phyloP scores from a whole-genome alignment of 2,113 vertebrate species.

The Pterocles burchelli region DNA sequence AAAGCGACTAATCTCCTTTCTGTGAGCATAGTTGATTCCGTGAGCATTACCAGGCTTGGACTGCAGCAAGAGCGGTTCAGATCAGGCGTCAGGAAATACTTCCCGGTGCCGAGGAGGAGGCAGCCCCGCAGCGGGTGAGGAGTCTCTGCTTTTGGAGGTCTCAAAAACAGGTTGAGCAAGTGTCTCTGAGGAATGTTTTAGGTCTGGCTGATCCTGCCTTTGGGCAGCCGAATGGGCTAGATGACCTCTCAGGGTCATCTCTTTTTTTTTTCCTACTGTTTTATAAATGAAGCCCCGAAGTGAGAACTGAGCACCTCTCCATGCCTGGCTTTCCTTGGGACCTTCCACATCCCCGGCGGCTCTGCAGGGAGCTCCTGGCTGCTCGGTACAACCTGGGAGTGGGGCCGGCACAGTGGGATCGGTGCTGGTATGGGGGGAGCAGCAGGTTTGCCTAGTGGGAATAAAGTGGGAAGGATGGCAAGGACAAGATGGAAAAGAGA shows the following conservation, averaged over 20 bases:
- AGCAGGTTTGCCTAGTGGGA: neutral
- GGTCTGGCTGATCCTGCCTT: constrained; percentile 44
- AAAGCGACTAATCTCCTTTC: neutral
- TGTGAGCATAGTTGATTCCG: neutral
- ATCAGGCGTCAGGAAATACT: neutral
- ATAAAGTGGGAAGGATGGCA: neutral
- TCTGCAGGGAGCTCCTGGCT: neutral
- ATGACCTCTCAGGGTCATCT: neutral
- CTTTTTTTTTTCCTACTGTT: neutral
- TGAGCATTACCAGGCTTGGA: neutral
- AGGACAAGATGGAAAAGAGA: neutral
- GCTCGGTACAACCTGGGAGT: neutral
- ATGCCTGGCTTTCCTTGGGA: neutral
- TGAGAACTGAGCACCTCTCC: neutral
- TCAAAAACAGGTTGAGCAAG: constrained; percentile 28
- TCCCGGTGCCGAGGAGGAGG: neutral
- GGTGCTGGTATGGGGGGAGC: neutral
- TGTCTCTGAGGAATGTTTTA: constrained; percentile 41
- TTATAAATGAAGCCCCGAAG: neutral
- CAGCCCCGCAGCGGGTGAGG: neutral
- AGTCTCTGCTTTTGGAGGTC: constrained; percentile 1
- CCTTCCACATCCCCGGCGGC: accelerated
- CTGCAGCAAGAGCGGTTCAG: neutral
- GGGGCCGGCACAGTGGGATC: neutral
- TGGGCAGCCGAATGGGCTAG: neutral